Evolutionary conservation across 2,888 invertebrate species (phyloP), one percentile per base, ranked within the genome.

Genomic region (Griposia aprilina): DNA sequence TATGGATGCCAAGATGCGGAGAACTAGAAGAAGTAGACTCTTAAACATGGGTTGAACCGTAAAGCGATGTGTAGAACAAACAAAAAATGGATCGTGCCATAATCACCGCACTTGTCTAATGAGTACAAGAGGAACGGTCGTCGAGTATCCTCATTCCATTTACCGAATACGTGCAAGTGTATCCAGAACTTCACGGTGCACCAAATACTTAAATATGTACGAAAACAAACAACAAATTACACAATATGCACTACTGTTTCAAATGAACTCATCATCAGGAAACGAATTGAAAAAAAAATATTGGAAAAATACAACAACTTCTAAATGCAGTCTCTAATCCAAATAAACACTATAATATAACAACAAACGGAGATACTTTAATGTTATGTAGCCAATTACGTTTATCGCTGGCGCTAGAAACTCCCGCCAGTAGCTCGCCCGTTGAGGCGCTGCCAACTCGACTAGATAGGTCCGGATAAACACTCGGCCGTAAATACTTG

Each of bases 381-480:
- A 60, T 52, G 45, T 65, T 50, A 65, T 52, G 65, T 30, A 68
- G 70, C 70, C 76, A 79, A 72, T 78, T 67, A 48, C 72, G 63
- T 80, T 86, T 83, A 87, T 77, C 83, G 79, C 88, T 74, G 30
- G 50, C 78, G 83, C 77, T 78, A 79, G 80, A 71, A 78, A 11
- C 78, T 84, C 77, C 67, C 74, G 69, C 82, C 82, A 86, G 84
- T 80, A 80, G 81, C 82, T 83, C 73, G 41, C 76, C 79, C 78
- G 74, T 87, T 89, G 90, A 86, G 80, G 80, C 74, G 74, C 84
- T 88, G 90, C 90, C 90, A 90, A 90, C 80, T 87, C 80, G 73
- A 86, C 82, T 77, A 90, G 90, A 90, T 90, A 90, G 83, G 67
- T 79, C 72, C 81, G 78, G 80, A 87, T 88, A 88, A 88, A 88